Evolutionary conservation across 1,140 invertebrate genomes (phyloP).

Genomic region (Ctenoplectra terminalis): DNA sequence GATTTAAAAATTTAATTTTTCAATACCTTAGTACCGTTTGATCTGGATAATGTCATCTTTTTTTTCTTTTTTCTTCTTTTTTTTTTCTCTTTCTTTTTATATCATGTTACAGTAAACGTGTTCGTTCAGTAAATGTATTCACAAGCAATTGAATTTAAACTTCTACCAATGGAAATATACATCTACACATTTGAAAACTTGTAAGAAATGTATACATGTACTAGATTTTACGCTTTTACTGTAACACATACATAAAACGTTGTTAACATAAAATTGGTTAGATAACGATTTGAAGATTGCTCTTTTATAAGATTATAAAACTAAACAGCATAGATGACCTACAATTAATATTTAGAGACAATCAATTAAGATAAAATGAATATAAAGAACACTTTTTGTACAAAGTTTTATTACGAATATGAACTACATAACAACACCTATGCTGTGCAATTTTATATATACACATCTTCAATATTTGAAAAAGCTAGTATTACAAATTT

Average conservation of each 20-base stretch:
- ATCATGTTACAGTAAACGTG: no score
- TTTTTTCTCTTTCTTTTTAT: no score
- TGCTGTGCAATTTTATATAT: slow-evolving; percentile 62
- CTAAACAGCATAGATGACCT: slow-evolving; percentile 58
- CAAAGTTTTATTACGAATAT: slow-evolving; percentile 63
- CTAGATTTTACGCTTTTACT: no score
- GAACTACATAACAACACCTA: slow-evolving; percentile 62
- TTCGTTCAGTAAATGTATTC: no score
- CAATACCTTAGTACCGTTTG: slow-evolving; percentile 46
- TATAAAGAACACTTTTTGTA: slow-evolving; percentile 62
- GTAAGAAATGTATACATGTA: no score
- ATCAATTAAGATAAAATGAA: slow-evolving; percentile 58
- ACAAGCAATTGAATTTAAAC: no score
- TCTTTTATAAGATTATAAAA: slow-evolving; percentile 55
- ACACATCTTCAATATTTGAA: slow-evolving; percentile 56
- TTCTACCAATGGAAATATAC: no score
- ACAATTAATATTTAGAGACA: slow-evolving; percentile 43
- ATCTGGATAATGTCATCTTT: slow-evolving; percentile 29
- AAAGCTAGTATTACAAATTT: slow-evolving; percentile 68
- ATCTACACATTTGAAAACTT: no score
- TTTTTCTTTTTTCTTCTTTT: no score
- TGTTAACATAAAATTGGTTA: slow-evolving; percentile 29
- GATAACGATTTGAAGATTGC: slow-evolving; percentile 26
- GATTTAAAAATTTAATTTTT: slow-evolving; percentile 45
- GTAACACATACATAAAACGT: background rate